Base-by-base conservation (phyloP, 2,888 invertebrate species). In the Eueremaeus valkanovi region DNA sequence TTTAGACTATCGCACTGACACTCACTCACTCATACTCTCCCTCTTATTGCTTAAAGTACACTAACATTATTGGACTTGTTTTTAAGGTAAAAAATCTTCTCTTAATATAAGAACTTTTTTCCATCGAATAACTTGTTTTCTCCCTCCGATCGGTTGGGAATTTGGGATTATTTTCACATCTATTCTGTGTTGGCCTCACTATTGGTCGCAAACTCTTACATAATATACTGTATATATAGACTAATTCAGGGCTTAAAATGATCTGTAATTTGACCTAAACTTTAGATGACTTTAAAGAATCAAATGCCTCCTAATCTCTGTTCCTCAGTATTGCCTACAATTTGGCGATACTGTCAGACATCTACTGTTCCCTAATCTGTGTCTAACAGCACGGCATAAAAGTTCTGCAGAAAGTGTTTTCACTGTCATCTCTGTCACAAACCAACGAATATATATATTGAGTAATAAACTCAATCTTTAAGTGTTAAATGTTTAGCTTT, bases 211-310 rank as follows among this genome's bases (percentile, higher is more conserved):
- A 63, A 33, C 6, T 63, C 63, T 63, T 63, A 63, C 33, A 63
- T 63, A 63, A 63, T 18, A 63, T 31, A 63, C 33, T 63, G 33
- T 24, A 63, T 18, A 63, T 31, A 63, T 63, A 33, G 33, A 33
- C 63, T 21, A 63, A 63, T 16, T 21, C 21, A 33, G 6, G 63
- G 0, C n/a, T 63, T 21, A 33, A 63, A 63, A 33, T 33, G 18
- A 63, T 13, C 13, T n/a, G 63, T 63, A 63, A 63, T 63, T 63
- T 33, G 63, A 63, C 63, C 63, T 63, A 63, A 63, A 63, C 33
- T 63, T 58, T n/a, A n/a, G 36, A 33, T 18, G 31, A 2, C 18
- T 58, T 58, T 45, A 45, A 45, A 11, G 45, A 45, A 45, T 45
- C 27, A 16, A 58, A 58, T 58, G 58, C 58, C 27, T 63, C 29